A percentile compares a stretch with the other conserved stretches of the same genome.
phyloP scores from a whole-genome alignment of 1,140 invertebrate species.

The Arion vulgaris region DNA sequence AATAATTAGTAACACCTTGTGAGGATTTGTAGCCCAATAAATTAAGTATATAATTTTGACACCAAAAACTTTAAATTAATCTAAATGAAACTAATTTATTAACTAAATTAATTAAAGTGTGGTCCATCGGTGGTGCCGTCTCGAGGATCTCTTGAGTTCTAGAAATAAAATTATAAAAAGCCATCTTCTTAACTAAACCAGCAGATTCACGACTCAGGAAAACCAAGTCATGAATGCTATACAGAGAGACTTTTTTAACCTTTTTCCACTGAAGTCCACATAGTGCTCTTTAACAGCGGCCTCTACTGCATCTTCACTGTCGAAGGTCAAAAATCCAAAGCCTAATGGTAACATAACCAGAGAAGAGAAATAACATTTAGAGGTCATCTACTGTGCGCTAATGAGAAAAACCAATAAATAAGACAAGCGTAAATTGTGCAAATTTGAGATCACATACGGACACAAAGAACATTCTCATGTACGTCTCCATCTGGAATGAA shows the following conservation, averaged over 20 bases:
- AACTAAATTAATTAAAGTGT: slow-evolving; percentile 4
- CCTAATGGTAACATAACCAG: slow-evolving; percentile 76
- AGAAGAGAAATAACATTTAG: slow-evolving; percentile 36
- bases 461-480: too few relatives aligned
- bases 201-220: slow-evolving; percentile 14
- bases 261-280: slow-evolving; percentile 96
- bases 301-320: slow-evolving; percentile 94
- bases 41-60: too few relatives aligned
- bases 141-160: slow-evolving; percentile 19
- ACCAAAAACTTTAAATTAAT: too few relatives aligned
- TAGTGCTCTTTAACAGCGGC: slow-evolving; percentile 95
- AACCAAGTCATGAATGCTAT: slow-evolving; percentile 34
- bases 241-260: slow-evolving; percentile 77
- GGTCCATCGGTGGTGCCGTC: not conserved
- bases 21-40: too few relatives aligned
- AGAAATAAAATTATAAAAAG: slow-evolving; percentile 30
- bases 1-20: too few relatives aligned
- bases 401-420: not conserved
- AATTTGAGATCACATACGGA: too few relatives aligned
- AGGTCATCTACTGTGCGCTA: slow-evolving; percentile 17
- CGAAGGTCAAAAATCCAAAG: slow-evolving; percentile 98
- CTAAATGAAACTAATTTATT: not conserved
- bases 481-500: too few relatives aligned
- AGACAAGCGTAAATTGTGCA: not conserved
- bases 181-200: slow-evolving; percentile 43